A percentile compares a stretch with the other conserved stretches of the same genome.
phyloP scores from a whole-genome alignment of 2,888 invertebrate genomes.

The Xylocampa areola region DNA sequence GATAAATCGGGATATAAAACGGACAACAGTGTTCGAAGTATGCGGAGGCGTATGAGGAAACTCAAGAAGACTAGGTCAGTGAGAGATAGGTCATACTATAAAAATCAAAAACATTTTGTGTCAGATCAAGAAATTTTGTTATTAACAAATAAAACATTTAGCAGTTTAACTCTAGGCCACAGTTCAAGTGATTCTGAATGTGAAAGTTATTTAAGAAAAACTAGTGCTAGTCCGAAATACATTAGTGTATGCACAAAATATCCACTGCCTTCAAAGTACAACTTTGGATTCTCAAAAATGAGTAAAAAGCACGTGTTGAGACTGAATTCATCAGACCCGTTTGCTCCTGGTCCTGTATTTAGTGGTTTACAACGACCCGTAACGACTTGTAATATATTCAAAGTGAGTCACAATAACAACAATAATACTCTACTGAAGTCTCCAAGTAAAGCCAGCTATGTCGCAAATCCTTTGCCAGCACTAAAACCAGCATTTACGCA shows the following conservation, averaged over 20 bases:
- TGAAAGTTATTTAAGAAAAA: slow-evolving; percentile 81
- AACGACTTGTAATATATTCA: slow-evolving; percentile 84
- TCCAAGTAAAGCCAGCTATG: slow-evolving; percentile 73
- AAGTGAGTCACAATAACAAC: slow-evolving; percentile 85
- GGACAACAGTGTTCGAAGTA: slow-evolving; percentile 87
- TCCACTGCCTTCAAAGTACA: slow-evolving; percentile 79
- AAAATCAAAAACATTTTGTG: slow-evolving; percentile 89
- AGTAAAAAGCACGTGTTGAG: slow-evolving; percentile 78
- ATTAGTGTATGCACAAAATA: slow-evolving; percentile 84
- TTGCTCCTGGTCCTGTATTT: slow-evolving; percentile 87
- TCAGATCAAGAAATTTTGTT: slow-evolving; percentile 90
- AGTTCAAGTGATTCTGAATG: slow-evolving; percentile 88
- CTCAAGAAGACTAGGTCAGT: slow-evolving; percentile 87
- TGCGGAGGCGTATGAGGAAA: slow-evolving; percentile 85
- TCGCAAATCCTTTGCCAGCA: slow-evolving; percentile 77
- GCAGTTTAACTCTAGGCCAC: slow-evolving; percentile 89
- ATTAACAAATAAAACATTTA: slow-evolving; percentile 88
- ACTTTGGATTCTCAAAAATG: slow-evolving; percentile 80
- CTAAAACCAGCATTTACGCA: slow-evolving; percentile 84
- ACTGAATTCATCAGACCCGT: slow-evolving; percentile 82
- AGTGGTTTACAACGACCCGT: slow-evolving; percentile 85
- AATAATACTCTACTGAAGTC: slow-evolving; percentile 84
- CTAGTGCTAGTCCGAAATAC: slow-evolving; percentile 83
- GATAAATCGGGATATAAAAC: slow-evolving; percentile 91
- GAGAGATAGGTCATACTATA: slow-evolving; percentile 86